These are phyloP conservation scores for Proisotoma minuta DNA, from an alignment of 2,888 invertebrate genomes.

Conservation along the genomic window DNA sequence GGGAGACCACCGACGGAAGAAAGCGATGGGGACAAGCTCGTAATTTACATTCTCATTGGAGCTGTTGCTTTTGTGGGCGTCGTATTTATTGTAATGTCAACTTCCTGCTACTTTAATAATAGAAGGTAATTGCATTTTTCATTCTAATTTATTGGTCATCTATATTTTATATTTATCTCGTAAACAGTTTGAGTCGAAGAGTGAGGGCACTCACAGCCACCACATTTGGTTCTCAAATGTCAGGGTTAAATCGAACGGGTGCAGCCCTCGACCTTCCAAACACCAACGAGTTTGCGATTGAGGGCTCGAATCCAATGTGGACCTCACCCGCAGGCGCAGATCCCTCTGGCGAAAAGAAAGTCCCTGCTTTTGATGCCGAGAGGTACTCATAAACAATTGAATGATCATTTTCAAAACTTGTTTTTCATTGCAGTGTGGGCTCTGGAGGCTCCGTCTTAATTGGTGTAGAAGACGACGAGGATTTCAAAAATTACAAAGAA, in stretches of 20 bases:
- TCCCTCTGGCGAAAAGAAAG: slow-evolving; percentile 55
- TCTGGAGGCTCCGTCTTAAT: slow-evolving; percentile 64
- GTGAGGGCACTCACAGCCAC: slow-evolving; percentile 61
- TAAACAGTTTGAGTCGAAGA: slow-evolving; percentile 51
- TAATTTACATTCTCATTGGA: slow-evolving; percentile 26
- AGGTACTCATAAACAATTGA: slow-evolving; percentile 51
- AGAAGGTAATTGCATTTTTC: slow-evolving; percentile 21
- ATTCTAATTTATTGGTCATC: background rate
- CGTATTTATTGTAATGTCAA: slow-evolving; percentile 19
- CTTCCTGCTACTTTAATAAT: slow-evolving; percentile 36
- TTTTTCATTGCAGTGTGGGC: slow-evolving; percentile 53
- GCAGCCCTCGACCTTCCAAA: slow-evolving; percentile 57
- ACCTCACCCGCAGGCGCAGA: slow-evolving; percentile 49
- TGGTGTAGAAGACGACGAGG: slow-evolving; percentile 63
- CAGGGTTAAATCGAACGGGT: slow-evolving; percentile 58
- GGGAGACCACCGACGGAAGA: slow-evolving; percentile 50
- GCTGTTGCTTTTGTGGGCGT: slow-evolving; percentile 25
- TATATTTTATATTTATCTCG: background rate
- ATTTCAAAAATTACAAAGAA: slow-evolving; percentile 52
- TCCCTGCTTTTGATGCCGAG: slow-evolving; percentile 56
- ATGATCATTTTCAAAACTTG: background rate
- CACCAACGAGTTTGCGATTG: slow-evolving; percentile 65
- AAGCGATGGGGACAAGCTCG: slow-evolving; percentile 1
- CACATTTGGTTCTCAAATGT: slow-evolving; percentile 62
- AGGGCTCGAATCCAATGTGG: slow-evolving; percentile 68